Evolutionary conservation across 2,113 vertebrate genomes (phyloP), one percentile per base, ranked within the genome.

Genomic region (Actinemys pallida): DNA sequence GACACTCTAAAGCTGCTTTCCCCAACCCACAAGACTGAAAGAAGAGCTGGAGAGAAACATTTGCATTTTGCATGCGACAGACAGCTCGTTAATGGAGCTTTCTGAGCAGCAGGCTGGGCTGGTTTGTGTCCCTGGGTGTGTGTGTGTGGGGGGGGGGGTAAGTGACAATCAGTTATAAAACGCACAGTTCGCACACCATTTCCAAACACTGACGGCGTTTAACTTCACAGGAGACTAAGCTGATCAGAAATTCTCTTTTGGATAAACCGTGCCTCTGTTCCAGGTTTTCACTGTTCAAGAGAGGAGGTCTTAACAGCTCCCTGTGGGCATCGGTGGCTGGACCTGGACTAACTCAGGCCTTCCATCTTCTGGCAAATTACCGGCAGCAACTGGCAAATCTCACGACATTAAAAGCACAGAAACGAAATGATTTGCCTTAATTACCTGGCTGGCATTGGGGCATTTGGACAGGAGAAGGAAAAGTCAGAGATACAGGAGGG

Each of bases 61-160:
- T 96, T 97, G 96, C 93, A 91, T 96, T 89, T 96, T 90, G 94
- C 88, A 80, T 1, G 22, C 93, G 90, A 65, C 97, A 92, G 90
- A 65, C 97, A 92, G 97, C 86, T 94, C 97, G 98, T 97, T 97
- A 98, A 98, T 93, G 98, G 98, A 97, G 98, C 97, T 98, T 98
- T 97, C 96, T 97, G 96, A 98, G 97, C 90, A 52, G 94, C 72
- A 94, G 97, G 95, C 96, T 90, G 97, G 98, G 90, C 98, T 97
- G 98, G 98, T 98, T 97, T 98, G 98, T 97, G 98, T 96, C 95
- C 97, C 97, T 98, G 95, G 97, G 95, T 90, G 94, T 65, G 95
- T 95, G 94, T 85, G 90, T 98, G 94, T 96, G 98, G 0, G 7
- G 2, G 5, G 20, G 53, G 53, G 53, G 20, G 24, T 96, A 89